These are phyloP conservation scores for Aulostomus chinensis DNA, from an alignment of 2,797 vertebrate species.

Conservation along the genomic window DNA sequence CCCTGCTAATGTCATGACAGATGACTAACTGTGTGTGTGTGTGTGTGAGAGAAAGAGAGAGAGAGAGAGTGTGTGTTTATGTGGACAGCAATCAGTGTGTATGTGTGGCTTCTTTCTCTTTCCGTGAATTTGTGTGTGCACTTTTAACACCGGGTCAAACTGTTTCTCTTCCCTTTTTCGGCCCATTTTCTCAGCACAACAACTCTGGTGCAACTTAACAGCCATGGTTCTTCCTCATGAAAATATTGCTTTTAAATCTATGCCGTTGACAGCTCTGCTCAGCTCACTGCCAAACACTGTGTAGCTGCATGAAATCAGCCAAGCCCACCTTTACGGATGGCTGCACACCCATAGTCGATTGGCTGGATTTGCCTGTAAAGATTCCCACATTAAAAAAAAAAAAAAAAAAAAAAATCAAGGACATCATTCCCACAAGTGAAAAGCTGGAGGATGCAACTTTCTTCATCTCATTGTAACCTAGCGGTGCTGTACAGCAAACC, in stretches of 20 bases:
- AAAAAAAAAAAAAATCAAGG: constrained; percentile 22
- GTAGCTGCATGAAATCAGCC: not conserved
- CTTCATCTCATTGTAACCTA: no score
- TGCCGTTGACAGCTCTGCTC: constrained; percentile 6
- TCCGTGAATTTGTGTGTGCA: no score
- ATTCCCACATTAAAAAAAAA: constrained; percentile 12
- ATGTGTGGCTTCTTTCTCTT: no score
- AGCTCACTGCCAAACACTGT: constrained; percentile 12
- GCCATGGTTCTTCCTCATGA: constrained; percentile 7
- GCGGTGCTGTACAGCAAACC: no score
- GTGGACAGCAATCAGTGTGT: no score
- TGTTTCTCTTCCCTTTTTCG: constrained; percentile 2
- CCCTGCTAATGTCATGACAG: constrained; percentile 44
- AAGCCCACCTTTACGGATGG: constrained; percentile 7
- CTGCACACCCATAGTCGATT: constrained; percentile 12
- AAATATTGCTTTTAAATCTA: constrained; percentile 10
- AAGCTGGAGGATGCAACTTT: not conserved
- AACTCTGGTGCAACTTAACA: constrained; percentile 1
- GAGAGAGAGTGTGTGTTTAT: no score
- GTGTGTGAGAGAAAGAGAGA: not conserved
- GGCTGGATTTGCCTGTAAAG: no score
- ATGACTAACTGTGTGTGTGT: constrained; percentile 50
- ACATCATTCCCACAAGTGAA: not conserved
- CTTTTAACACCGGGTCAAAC: constrained; percentile 1
- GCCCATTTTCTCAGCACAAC: constrained; percentile 11